Evolutionary conservation across 2,888 invertebrate genomes (phyloP).

Genomic region (Euclidia mi): DNA sequence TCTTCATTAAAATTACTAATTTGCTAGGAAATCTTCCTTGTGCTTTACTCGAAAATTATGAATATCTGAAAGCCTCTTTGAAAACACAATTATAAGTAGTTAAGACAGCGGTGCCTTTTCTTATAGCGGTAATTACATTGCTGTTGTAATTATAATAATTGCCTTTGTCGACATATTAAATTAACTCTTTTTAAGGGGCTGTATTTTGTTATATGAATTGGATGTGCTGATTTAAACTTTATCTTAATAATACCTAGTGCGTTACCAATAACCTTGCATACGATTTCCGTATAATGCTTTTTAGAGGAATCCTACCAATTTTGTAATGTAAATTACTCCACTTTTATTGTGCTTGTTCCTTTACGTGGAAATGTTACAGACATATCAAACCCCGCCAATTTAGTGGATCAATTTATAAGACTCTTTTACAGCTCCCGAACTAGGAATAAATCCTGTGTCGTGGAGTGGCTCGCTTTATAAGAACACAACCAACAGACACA

Average conservation of each 20-base stretch:
- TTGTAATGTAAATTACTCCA: too few relatives aligned
- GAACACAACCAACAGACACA: too few relatives aligned
- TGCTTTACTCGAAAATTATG: constrained; percentile 71
- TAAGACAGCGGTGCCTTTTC: constrained; percentile 76
- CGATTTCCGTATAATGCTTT: too few relatives aligned
- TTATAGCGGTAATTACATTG: constrained; percentile 81
- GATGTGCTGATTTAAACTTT: background rate
- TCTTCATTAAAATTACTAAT: constrained; percentile 45
- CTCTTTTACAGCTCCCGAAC: too few relatives aligned
- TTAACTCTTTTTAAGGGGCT: constrained; percentile 76
- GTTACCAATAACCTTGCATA: constrained; percentile 1
- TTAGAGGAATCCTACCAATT: too few relatives aligned
- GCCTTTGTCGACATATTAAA: constrained; percentile 83
- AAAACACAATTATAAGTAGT: constrained; percentile 82
- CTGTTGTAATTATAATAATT: constrained; percentile 86
- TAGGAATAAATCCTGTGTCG: too few relatives aligned
- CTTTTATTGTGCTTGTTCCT: too few relatives aligned
- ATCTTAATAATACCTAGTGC: background rate
- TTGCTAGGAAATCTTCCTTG: constrained; percentile 56
- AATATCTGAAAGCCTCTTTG: constrained; percentile 78
- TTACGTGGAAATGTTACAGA: too few relatives aligned
- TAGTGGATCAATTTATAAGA: too few relatives aligned
- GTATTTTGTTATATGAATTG: constrained; percentile 11
- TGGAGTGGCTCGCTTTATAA: too few relatives aligned
- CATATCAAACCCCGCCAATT: too few relatives aligned